These are phyloP conservation scores for Leucania comma DNA, from an alignment of 2,888 invertebrate genomes.

Conservation along the genomic window DNA sequence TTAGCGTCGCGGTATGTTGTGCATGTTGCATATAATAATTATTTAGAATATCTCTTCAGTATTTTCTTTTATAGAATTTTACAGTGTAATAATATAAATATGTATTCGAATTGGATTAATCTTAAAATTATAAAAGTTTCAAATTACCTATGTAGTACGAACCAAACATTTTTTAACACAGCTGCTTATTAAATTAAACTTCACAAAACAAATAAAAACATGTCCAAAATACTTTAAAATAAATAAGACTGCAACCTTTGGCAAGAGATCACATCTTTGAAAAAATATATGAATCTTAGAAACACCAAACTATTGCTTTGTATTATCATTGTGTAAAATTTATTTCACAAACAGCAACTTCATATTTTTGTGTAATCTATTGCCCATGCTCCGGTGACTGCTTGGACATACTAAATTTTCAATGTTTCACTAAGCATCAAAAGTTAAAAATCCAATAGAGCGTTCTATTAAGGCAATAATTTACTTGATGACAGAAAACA, in stretches of 20 bases:
- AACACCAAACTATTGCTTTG: neutral
- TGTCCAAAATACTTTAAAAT: slow-evolving; percentile 5
- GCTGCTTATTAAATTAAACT: neutral
- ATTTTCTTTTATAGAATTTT: neutral
- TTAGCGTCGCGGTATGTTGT: slow-evolving; percentile 26
- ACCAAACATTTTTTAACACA: too few species aligned
- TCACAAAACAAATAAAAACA: slow-evolving; percentile 29
- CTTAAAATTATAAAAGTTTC: neutral
- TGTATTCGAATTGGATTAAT: slow-evolving; percentile 4
- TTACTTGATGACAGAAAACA: too few species aligned
- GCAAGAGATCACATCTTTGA: slow-evolving; percentile 12
- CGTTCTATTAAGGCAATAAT: too few species aligned
- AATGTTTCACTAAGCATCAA: too few species aligned
- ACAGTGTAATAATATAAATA: neutral
- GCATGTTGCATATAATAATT: neutral
- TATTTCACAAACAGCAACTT: too few species aligned
- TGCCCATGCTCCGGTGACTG: too few species aligned
- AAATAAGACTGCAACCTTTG: slow-evolving; percentile 25
- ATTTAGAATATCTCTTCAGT: slow-evolving; percentile 17
- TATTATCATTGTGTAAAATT: too few species aligned
- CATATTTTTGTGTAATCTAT: too few species aligned
- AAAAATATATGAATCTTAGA: neutral
- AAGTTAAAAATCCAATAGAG: too few species aligned
- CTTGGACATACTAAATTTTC: too few species aligned
- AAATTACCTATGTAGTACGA: slow-evolving; percentile 2